A percentile compares a stretch with the other conserved stretches of the same genome.
Conservation (phyloP, 2,888 invertebrate species). For the Operophtera brumata region DNA sequence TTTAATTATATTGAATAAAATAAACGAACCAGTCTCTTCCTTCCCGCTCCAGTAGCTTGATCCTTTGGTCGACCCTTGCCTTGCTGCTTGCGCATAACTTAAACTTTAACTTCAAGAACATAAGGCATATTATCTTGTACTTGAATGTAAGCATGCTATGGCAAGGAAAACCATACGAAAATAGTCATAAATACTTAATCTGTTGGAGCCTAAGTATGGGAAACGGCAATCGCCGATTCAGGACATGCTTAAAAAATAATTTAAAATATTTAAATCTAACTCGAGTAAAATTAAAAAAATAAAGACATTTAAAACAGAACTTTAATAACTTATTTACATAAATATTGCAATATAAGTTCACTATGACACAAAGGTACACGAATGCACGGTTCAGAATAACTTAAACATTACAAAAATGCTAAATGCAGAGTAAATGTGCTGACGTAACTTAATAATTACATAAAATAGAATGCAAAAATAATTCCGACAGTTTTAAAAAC, state of each 20-base stretch:
- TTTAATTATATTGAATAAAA: conserved; percentile 24
- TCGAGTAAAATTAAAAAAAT: conserved; percentile 14
- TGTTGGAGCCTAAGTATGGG: no score
- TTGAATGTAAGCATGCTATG: not conserved
- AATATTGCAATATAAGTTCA: conserved; percentile 41
- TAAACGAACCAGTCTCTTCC: conserved; percentile 75
- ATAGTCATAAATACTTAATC: not conserved
- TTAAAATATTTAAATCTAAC: no score
- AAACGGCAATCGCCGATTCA: no score
- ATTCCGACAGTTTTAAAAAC: conserved; percentile 8
- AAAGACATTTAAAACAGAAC: conserved; percentile 54
- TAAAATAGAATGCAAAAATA: conserved; percentile 28
- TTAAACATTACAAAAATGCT: conserved; percentile 45
- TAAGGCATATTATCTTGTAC: conserved; percentile 21
- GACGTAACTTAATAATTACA: conserved; percentile 44
- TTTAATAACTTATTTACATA: conserved; percentile 70
- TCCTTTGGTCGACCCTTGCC: conserved; percentile 74
- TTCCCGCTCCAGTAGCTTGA: conserved; percentile 75
- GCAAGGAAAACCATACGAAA: not conserved
- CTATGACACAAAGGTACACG: conserved; percentile 36
- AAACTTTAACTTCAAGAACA: conserved; percentile 50
- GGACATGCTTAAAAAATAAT: no score
- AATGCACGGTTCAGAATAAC: conserved; percentile 36
- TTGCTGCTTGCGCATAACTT: conserved; percentile 77
- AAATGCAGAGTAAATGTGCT: conserved; percentile 67